Evolutionary conservation across 2,797 vertebrate species (phyloP), one percentile per base, ranked within the genome.

Genomic region (Pygocentrus nattereri): DNA sequence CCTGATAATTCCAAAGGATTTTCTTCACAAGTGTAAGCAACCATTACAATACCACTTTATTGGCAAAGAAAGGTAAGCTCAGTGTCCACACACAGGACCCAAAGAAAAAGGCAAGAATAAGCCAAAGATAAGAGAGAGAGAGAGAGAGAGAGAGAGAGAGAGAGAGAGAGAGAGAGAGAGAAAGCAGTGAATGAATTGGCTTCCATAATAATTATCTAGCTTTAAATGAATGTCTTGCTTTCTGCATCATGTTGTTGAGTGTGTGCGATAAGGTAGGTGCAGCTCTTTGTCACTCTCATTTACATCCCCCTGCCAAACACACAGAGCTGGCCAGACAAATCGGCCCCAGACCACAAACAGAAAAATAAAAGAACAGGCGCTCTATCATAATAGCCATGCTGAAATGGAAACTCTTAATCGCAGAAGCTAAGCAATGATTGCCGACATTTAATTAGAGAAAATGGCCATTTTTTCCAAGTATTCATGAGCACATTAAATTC

Each of bases 261-360:
- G 16, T 83, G 27, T 12, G 38, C 58, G 47, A 83, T 76, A 59
- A 38, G 31, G 62, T 52, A 31, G 38, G n/a, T 73, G 69, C 61
- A 78, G 38, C 38, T 18, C 71, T n/a, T 21, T 67, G 56, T 65
- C 38, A n/a, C 50, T 73, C 30, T 50, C 25, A 64, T 65, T 80
- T 65, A 76, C 59, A 72, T 34, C 12, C 72, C 44, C 69, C 68
- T 41, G 70, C 49, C 70, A 72, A 72, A 50, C 23, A 27, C 44
- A 67, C 13, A 54, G 8, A 70, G 76, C 38, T 74, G n/a, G 49
- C 31, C 27, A 16, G n/a, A 52, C 38, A 82, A 78, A 68, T 23
- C 18, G 74, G 31, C 30, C 30, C 54, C 56, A 79, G 23, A 70
- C 18, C 2, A 31, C 23, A 79, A 70, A 75, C 31, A 69, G 16